These are phyloP conservation scores for Tiliacea aurago DNA, from an alignment of 2,888 invertebrate genomes.

Conservation along the genomic window DNA sequence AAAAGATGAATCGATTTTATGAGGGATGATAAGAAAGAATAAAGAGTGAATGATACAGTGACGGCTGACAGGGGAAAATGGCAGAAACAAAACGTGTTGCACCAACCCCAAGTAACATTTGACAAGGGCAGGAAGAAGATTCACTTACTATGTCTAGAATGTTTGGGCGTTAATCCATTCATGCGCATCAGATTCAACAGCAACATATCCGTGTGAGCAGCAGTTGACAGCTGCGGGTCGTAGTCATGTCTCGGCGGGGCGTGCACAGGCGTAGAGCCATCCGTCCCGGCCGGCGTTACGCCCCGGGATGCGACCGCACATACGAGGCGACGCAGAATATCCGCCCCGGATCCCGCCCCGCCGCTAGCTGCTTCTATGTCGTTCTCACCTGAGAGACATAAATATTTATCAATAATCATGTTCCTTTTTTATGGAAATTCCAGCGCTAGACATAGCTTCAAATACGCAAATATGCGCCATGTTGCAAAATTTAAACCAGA, in stretches of 20 bases:
- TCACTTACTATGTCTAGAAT: conserved; percentile 74
- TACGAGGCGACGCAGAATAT: conserved; percentile 81
- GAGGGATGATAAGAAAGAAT: no score
- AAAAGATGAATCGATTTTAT: no score
- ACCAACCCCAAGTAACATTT: no score
- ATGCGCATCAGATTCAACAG: conserved; percentile 86
- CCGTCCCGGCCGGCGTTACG: conserved; percentile 72
- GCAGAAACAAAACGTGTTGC: no score
- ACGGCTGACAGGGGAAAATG: no score
- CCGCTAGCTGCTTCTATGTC: conserved; percentile 82
- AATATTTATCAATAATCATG: neutral
- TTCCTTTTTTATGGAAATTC: neutral
- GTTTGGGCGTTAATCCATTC: conserved; percentile 82
- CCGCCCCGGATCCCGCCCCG: conserved; percentile 66
- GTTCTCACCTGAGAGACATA: conserved; percentile 81
- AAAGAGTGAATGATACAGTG: no score
- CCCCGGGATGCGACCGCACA: conserved; percentile 75
- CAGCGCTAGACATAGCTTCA: conserved; percentile 24
- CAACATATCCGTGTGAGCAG: conserved; percentile 86
- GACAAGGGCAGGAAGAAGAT: no score
- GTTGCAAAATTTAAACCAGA: neutral
- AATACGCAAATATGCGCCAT: neutral
- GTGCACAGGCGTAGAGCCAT: conserved; percentile 54
- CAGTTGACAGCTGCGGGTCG: conserved; percentile 82
- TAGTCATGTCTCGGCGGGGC: conserved; percentile 66